Conservation (phyloP, 2,888 invertebrate species). For the Gastracanthus pulcherrimus region DNA sequence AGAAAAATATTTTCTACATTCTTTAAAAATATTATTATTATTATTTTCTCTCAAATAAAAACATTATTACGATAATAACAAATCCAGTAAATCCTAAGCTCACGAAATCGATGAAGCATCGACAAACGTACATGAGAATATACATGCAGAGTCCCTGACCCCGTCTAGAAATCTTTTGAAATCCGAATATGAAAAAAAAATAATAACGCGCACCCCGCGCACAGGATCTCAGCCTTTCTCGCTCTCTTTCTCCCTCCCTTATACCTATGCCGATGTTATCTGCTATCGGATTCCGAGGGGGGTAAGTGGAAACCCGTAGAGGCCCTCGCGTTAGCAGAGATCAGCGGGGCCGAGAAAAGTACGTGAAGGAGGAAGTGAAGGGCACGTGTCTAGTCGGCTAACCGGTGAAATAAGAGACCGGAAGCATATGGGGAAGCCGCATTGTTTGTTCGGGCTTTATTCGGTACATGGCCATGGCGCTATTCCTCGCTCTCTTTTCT, state of each 20-base stretch:
- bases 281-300: conserved; percentile 48
- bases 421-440: conserved; percentile 76
- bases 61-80: too few species aligned
- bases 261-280: conserved; percentile 44
- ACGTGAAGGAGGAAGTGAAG: conserved; percentile 65
- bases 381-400: conserved; percentile 72
- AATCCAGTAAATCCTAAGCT: neutral
- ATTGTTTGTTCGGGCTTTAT: conserved; percentile 74
- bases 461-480: conserved; percentile 44
- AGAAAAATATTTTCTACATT: too few species aligned
- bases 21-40: too few species aligned
- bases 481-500: conserved; percentile 19
- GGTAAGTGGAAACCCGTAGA: conserved; percentile 44
- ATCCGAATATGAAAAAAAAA: neutral
- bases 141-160: neutral
- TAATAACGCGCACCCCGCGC: neutral
- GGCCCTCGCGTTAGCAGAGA: neutral
- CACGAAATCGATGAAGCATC: neutral
- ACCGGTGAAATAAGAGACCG: conserved; percentile 76
- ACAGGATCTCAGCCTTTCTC: neutral
- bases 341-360: conserved; percentile 28
- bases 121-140: neutral
- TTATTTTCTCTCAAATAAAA: too few species aligned
- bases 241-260: neutral
- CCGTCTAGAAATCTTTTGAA: conserved; percentile 6